Conservation (phyloP, 2,888 invertebrate species). For the Lampropteryx suffumata region DNA sequence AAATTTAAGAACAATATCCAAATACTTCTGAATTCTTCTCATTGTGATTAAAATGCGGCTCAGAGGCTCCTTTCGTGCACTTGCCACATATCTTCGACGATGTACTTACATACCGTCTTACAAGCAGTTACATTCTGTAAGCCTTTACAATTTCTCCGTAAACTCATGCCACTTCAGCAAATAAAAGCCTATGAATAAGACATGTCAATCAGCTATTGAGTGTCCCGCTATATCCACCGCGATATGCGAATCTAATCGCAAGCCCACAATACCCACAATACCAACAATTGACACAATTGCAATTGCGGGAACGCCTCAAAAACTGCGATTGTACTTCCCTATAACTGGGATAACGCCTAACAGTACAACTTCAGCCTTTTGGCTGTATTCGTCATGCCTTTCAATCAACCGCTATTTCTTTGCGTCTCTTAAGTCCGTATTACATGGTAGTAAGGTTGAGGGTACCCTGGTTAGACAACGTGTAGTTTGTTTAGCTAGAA, state of each 20-base stretch:
- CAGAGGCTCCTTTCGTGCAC: no score
- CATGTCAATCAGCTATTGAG: constrained; percentile 30
- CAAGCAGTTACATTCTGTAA: constrained; percentile 1
- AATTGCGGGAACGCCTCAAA: constrained; percentile 54
- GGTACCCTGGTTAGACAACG: constrained; percentile 1
- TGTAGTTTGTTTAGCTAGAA: constrained; percentile 14
- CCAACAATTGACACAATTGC: constrained; percentile 61
- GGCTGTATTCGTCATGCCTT: constrained; percentile 31
- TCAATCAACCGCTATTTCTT: constrained; percentile 13
- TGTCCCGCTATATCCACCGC: constrained; percentile 31
- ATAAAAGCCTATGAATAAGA: constrained; percentile 10
- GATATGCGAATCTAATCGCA: constrained; percentile 56
- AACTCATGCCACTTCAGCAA: constrained; percentile 24
- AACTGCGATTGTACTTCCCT: constrained; percentile 43
- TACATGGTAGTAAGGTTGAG: constrained; percentile 4
- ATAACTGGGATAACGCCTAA: constrained; percentile 30
- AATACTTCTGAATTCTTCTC: no score
- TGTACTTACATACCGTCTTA: no score
- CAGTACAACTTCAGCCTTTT: constrained; percentile 35
- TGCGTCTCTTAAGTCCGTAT: constrained; percentile 4
- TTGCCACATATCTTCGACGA: no score
- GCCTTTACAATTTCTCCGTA: constrained; percentile 8
- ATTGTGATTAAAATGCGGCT: no score
- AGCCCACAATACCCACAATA: constrained; percentile 48
- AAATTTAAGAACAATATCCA: no score